A percentile compares a stretch with the other conserved stretches of the same genome.
Evolutionary conservation across 2,888 invertebrate species (phyloP).

Genomic region (Phania funesta): DNA sequence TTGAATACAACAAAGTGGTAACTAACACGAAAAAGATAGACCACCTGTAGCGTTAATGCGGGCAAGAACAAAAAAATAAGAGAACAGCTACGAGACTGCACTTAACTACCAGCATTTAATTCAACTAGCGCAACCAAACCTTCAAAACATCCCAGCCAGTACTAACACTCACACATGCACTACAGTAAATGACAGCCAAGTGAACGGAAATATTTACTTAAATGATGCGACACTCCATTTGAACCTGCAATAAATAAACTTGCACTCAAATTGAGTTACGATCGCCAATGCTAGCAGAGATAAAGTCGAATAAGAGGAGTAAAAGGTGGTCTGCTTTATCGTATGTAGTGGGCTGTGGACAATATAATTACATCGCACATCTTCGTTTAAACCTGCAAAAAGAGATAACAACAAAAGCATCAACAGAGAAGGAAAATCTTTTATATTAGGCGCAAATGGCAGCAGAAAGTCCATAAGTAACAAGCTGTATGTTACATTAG

Average conservation of each 20-base stretch:
- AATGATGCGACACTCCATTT: constrained; percentile 64
- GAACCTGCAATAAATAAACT: constrained; percentile 42
- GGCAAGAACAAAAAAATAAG: constrained; percentile 11
- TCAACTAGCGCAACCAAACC: constrained; percentile 11
- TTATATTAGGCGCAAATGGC: neutral
- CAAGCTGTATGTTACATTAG: constrained; percentile 17
- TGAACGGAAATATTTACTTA: constrained; percentile 37
- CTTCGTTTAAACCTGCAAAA: constrained; percentile 50
- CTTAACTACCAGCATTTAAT: constrained; percentile 65
- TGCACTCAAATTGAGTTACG: constrained; percentile 62
- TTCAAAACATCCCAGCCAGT: neutral
- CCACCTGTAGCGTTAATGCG: constrained; percentile 70
- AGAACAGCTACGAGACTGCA: constrained; percentile 35
- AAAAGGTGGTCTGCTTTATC: constrained; percentile 59
- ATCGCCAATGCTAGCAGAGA: constrained; percentile 43
- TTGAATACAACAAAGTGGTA: constrained; percentile 25
- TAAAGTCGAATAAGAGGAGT: constrained; percentile 51
- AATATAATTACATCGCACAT: constrained; percentile 71
- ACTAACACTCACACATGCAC: neutral
- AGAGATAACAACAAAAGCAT: neutral
- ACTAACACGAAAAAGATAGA: constrained; percentile 46
- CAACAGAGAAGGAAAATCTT: constrained; percentile 11
- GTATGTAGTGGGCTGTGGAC: constrained; percentile 67
- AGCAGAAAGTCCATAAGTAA: constrained; percentile 15
- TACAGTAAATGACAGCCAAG: constrained; percentile 20